Evolutionary conservation across 2,888 invertebrate species (phyloP).

Genomic region (Synergus gifuensis): DNA sequence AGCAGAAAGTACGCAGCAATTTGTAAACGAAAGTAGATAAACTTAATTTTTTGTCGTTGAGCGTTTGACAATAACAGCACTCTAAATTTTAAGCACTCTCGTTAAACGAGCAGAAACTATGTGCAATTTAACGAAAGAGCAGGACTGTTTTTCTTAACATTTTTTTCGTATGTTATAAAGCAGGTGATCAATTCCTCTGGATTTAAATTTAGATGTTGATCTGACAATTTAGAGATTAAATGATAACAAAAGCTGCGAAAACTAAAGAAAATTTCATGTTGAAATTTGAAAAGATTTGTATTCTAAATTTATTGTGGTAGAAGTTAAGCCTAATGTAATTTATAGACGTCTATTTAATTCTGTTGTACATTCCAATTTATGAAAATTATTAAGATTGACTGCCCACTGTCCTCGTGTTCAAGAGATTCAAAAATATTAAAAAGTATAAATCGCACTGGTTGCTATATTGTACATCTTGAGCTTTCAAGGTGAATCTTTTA

Average conservation of each 20-base stretch:
- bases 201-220: neutral
- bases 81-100: constrained; percentile 60
- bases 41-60: constrained; percentile 67
- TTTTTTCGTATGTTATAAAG: neutral
- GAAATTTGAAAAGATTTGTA: constrained; percentile 14
- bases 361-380: constrained; percentile 10
- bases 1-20: constrained; percentile 38
- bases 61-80: constrained; percentile 73
- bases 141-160: constrained; percentile 44
- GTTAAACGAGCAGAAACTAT: neutral
- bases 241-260: neutral
- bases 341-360: constrained; percentile 22
- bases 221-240: neutral
- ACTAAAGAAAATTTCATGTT: neutral
- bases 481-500: neutral
- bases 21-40: constrained; percentile 65
- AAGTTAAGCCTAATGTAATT: constrained; percentile 23
- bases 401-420: constrained; percentile 38
- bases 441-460: constrained; percentile 17
- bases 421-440: constrained; percentile 5
- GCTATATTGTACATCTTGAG: constrained; percentile 13
- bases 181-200: neutral
- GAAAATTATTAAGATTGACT: constrained; percentile 5
- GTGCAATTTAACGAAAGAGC: constrained; percentile 49
- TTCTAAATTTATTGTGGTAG: neutral